These are phyloP conservation scores for Candoia aspera DNA, from an alignment of 2,113 vertebrate genomes.

Conservation along the genomic window DNA sequence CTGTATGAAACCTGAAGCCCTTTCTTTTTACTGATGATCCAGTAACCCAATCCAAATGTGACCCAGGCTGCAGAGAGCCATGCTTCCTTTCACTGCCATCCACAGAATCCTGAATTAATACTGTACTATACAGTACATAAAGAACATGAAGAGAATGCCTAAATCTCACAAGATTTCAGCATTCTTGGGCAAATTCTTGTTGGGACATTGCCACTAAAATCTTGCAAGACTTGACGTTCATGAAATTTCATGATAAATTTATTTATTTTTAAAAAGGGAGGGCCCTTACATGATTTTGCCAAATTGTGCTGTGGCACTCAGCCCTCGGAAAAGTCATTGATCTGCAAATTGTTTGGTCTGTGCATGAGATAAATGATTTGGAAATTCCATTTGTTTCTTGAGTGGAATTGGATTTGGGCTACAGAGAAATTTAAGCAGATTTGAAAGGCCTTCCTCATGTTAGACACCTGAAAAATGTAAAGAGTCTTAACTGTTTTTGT, in stretches of 20 bases:
- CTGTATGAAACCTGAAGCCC: background rate
- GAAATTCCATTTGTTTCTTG: background rate
- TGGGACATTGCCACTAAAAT: no score
- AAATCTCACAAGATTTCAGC: background rate
- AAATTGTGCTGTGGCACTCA: no score
- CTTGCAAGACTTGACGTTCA: no score
- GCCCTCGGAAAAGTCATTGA: no score
- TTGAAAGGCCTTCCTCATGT: background rate
- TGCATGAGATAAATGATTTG: background rate
- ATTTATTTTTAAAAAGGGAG: no score
- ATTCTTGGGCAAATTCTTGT: background rate
- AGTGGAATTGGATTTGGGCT: background rate
- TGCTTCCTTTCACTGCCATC: background rate
- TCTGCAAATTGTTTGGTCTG: background rate
- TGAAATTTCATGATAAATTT: no score
- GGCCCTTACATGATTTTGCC: no score
- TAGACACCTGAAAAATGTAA: background rate
- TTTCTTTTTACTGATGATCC: background rate
- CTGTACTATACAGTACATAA: background rate
- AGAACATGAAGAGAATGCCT: background rate
- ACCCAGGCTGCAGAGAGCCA: no score
- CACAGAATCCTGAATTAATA: background rate
- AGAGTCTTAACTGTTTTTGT: background rate
- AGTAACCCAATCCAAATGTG: background rate
- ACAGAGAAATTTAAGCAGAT: background rate